phyloP scores from a whole-genome alignment of 2,113 vertebrate species.

The Oncorhynchus gorbuscha region DNA sequence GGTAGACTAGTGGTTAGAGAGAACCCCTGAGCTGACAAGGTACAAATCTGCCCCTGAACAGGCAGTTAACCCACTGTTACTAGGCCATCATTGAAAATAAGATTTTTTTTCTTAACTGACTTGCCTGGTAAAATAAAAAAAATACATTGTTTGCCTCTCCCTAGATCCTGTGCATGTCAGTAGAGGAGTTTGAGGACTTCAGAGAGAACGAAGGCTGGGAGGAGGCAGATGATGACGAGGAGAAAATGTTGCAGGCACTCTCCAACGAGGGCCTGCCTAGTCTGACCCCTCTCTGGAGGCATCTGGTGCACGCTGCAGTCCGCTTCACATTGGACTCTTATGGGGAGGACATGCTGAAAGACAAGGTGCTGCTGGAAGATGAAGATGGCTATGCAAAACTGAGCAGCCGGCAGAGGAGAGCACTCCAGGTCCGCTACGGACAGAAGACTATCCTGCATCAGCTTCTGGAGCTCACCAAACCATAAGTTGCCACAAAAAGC shows the following conservation, averaged over 20 bases:
- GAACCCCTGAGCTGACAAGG: too few relatives aligned
- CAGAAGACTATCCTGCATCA: conserved; percentile 86
- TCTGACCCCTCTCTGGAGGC: conserved; percentile 75
- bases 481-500: conserved; percentile 16
- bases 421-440: conserved; percentile 85
- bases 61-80: too few relatives aligned
- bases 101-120: too few relatives aligned
- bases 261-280: conserved; percentile 74
- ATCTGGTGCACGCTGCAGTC: conserved; percentile 75
- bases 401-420: conserved; percentile 77
- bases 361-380: conserved; percentile 72
- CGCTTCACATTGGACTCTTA: conserved; percentile 76
- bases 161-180: conserved; percentile 87
- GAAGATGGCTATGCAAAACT: conserved; percentile 61
- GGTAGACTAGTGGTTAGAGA: too few relatives aligned
- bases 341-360: conserved; percentile 63
- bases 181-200: conserved; percentile 81
- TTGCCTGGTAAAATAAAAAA: too few relatives aligned
- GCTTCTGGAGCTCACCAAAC: conserved; percentile 74
- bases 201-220: conserved; percentile 83
- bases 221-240: conserved; percentile 70
- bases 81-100: too few relatives aligned
- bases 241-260: conserved; percentile 62
- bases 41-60: too few relatives aligned
- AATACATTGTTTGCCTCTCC: background rate